Evolutionary conservation across 2,797 vertebrate genomes (phyloP).

Genomic region (Phyllotis vaccarum): DNA sequence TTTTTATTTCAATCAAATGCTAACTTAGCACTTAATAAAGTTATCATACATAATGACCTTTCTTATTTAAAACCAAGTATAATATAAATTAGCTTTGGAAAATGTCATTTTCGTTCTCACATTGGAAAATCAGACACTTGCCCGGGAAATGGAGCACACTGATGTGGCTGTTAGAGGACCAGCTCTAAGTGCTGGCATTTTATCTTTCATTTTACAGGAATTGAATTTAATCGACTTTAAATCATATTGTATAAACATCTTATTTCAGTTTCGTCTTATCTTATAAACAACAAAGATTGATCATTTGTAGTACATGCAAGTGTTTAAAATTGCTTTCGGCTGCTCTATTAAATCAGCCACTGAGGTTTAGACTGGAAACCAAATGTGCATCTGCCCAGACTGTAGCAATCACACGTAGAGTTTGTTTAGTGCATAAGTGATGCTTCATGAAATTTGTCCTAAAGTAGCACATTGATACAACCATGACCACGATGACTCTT

Average conservation of each 20-base stretch:
- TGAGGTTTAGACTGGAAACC: conserved; percentile 81
- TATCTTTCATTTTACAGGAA: conserved; percentile 55
- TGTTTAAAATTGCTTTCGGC: conserved; percentile 73
- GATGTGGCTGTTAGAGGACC: conserved; percentile 19
- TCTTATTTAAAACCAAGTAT: conserved; percentile 53
- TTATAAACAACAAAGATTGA: conserved; percentile 70
- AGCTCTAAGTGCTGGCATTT: conserved; percentile 39
- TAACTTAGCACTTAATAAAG: conserved; percentile 36
- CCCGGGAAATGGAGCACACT: neutral
- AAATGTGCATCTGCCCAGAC: conserved; percentile 68
- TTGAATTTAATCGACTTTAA: conserved; percentile 69
- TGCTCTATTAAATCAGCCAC: conserved; percentile 80
- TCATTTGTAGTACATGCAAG: conserved; percentile 38
- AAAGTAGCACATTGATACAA: conserved; percentile 31
- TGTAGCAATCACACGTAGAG: neutral
- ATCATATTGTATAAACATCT: conserved; percentile 49
- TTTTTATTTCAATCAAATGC: conserved; percentile 57
- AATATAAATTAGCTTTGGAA: conserved; percentile 52
- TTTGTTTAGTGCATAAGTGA: conserved; percentile 42
- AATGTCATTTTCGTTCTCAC: conserved; percentile 24
- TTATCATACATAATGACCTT: conserved; percentile 60
- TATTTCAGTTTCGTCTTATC: conserved; percentile 59
- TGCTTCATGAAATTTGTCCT: conserved; percentile 2
- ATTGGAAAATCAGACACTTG: conserved; percentile 3
- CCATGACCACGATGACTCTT: neutral